Evolutionary conservation across 2,888 invertebrate genomes (phyloP).

Genomic region (Iphiclides podalirius): DNA sequence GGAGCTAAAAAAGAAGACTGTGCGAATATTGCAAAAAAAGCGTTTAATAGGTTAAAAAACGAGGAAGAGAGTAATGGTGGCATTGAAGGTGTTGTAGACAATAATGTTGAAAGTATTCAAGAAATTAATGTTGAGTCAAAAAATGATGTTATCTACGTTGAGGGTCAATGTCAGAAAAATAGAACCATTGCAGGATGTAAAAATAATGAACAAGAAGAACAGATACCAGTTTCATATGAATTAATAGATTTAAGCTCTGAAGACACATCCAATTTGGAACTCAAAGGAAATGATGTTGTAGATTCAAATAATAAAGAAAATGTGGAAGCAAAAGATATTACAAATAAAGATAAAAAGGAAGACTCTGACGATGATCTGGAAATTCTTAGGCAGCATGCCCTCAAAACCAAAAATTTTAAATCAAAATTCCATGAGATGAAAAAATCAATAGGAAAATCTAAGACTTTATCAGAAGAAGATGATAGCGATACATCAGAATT

Average conservation of each 20-base stretch:
- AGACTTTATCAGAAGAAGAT: conserved; percentile 63
- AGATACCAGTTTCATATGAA: conserved; percentile 30
- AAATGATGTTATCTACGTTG: conserved; percentile 27
- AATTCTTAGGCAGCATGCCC: conserved; percentile 62
- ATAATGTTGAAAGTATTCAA: not conserved
- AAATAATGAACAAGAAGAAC: conserved; percentile 22
- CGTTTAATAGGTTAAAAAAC: not conserved
- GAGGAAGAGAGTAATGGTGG: not conserved
- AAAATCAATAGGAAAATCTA: conserved; percentile 31
- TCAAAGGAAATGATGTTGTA: conserved; percentile 33
- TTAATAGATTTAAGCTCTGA: conserved; percentile 47
- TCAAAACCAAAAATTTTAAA: conserved; percentile 64
- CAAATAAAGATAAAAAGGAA: conserved; percentile 32
- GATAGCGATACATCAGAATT: conserved; percentile 82
- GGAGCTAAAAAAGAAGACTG: conserved; percentile 33
- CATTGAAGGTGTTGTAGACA: not conserved
- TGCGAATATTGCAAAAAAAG: conserved; percentile 17
- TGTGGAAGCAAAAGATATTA: conserved; percentile 21
- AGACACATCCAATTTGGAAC: conserved; percentile 26
- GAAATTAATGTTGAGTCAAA: conserved; percentile 20
- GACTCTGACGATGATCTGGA: conserved; percentile 74
- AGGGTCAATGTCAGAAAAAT: conserved; percentile 8
- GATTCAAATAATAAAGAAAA: conserved; percentile 35
- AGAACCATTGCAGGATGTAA: conserved; percentile 19
- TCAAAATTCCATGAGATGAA: conserved; percentile 32